A percentile compares a stretch with the other conserved stretches of the same genome.
phyloP scores from a whole-genome alignment of 2,888 invertebrate genomes.

The Mesorhabditis sp. region DNA sequence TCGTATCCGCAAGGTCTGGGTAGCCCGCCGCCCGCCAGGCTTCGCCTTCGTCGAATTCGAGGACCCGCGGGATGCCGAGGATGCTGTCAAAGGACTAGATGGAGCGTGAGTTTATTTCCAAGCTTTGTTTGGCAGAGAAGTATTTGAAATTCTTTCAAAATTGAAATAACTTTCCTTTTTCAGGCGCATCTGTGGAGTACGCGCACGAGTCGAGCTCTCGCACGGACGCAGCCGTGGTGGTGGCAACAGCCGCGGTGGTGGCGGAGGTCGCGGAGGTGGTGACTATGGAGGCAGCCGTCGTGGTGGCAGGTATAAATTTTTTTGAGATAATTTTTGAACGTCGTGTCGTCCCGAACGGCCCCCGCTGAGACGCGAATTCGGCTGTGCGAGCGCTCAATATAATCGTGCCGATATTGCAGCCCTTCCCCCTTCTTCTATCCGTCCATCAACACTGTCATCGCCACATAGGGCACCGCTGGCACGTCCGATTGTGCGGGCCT shows the following conservation, averaged over 20 bases:
- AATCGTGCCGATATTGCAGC: too few species aligned
- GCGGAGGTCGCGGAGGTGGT: slow-evolving; percentile 25
- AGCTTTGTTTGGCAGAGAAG: neutral
- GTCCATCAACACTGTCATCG: too few species aligned
- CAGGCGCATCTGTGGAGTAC: slow-evolving; percentile 60
- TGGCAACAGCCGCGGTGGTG: slow-evolving; percentile 42
- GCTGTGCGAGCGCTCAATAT: too few species aligned
- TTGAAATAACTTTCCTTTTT: slow-evolving; percentile 19
- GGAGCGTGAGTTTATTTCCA: slow-evolving; percentile 66
- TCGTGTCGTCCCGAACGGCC: too few species aligned
- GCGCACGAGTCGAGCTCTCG: slow-evolving; percentile 61
- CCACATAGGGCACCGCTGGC: too few species aligned
- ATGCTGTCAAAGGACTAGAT: slow-evolving; percentile 61
- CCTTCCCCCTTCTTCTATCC: too few species aligned
- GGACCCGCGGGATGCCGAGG: slow-evolving; percentile 73
- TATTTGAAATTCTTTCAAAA: neutral
- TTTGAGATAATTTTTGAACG: too few species aligned
- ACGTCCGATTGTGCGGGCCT: too few species aligned
- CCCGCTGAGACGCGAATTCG: too few species aligned
- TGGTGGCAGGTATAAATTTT: slow-evolving; percentile 25
- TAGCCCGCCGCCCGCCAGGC: slow-evolving; percentile 83
- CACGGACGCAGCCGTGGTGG: slow-evolving; percentile 59
- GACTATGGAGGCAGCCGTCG: slow-evolving; percentile 22
- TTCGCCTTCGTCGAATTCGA: slow-evolving; percentile 63
- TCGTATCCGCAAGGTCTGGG: slow-evolving; percentile 84